Conservation (phyloP, 2,797 vertebrate genomes). For the Fratercula arctica region DNA sequence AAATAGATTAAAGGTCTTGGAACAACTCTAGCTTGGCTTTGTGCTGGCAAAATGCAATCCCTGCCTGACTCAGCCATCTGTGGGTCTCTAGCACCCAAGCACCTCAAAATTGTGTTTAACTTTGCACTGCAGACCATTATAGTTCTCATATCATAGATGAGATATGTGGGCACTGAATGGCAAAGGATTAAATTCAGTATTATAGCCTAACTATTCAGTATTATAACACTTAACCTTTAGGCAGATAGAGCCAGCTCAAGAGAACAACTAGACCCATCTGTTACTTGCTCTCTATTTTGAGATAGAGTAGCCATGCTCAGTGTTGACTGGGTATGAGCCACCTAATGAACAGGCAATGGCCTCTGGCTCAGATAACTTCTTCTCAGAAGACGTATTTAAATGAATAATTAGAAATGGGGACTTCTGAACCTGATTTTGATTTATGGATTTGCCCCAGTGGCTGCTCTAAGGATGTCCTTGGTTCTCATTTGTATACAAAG, state of each 20-base stretch:
- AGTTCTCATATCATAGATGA: not conserved
- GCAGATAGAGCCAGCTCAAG: not conserved
- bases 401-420: not conserved
- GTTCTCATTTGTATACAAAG: not conserved
- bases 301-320: fast-evolving
- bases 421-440: not conserved
- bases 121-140: not conserved
- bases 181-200: not conserved
- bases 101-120: not conserved
- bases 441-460: not conserved
- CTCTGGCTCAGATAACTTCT: not conserved
- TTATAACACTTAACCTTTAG: not conserved
- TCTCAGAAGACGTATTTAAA: not conserved
- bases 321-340: not conserved
- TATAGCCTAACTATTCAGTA: not conserved
- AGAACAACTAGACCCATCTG: not conserved
- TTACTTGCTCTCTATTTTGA: not conserved
- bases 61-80: not conserved
- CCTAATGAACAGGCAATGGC: not conserved
- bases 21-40: not conserved
- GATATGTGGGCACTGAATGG: fast-evolving
- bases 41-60: not conserved
- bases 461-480: not conserved
- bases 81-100: not conserved
- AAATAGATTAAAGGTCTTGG: not conserved